These are phyloP conservation scores for Montifringilla adamsi DNA, from an alignment of 2,113 vertebrate species.

Conservation along the genomic window DNA sequence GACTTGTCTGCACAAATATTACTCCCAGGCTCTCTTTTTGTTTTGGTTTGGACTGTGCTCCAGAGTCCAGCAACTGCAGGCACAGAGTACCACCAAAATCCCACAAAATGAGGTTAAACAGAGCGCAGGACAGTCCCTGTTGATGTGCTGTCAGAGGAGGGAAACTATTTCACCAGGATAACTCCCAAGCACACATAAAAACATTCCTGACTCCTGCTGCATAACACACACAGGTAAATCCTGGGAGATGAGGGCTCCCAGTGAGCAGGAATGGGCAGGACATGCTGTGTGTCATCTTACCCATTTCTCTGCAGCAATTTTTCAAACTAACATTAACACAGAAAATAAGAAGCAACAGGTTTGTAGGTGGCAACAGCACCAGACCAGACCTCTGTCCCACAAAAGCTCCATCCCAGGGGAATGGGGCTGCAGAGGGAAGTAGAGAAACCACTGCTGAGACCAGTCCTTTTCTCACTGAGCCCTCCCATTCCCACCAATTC, in stretches of 20 bases:
- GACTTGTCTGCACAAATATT: neutral
- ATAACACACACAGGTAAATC: neutral
- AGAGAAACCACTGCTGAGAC: rapidly evolving
- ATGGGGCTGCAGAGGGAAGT: neutral
- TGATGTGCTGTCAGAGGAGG: neutral
- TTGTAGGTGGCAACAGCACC: neutral
- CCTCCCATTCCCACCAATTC: neutral
- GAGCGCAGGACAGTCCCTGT: neutral
- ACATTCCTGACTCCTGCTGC: neutral
- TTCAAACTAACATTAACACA: neutral
- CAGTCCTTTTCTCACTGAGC: neutral
- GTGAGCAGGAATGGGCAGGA: rapidly evolving
- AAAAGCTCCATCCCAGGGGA: neutral
- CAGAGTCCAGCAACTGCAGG: neutral
- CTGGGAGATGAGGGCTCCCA: rapidly evolving
- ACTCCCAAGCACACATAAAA: neutral
- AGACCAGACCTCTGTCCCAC: neutral
- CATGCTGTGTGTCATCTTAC: neutral
- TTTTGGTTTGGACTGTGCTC: neutral
- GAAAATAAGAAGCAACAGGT: neutral
- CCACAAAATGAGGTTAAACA: neutral
- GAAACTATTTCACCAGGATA: neutral
- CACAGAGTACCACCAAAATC: neutral
- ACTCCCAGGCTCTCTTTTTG: neutral
- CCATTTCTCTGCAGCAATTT: neutral